Base-by-base conservation (phyloP, 2,113 vertebrate species). In the Nesogale talazaci region DNA sequence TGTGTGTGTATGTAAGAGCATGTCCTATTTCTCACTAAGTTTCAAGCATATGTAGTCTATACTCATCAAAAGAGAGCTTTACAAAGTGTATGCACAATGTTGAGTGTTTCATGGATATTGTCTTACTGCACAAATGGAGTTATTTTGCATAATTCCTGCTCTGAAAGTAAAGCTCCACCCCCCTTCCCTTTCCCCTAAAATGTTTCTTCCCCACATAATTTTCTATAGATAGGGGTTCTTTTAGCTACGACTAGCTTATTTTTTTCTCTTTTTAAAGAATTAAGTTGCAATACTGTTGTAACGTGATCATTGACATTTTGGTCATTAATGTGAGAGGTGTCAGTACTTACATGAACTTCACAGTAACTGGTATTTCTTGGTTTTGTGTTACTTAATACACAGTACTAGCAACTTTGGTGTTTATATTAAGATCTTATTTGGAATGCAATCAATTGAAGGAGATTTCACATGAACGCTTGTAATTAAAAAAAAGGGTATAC, bases 381-480 rank as follows among this genome's bases (percentile, higher is more conserved):
- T 92, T 96, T 97, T 97, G 42, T 94, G 94, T 90, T 97, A 89
- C 85, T 76, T 91, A 79, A 96, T 97, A 97, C 97, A 74, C 57
- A 87, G 86, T 98, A 94, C 97, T 97, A 97, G 98, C 98, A 98
- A 98, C 98, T 98, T 98, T 98, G 98, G 98, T 98, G 77, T 99
- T 99, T 99, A 98, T 98, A 99, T 98, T 98, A 98, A 99, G 96
- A 98, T 98, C 98, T 98, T 98, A 97, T 98, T 97, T 98, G 98
- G 97, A 98, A 97, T 98, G 97, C 98, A 98, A 98, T 97, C 98
- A 97, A 98, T 98, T 98, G 97, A 98, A 98, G 97, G 97, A 97
- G 97, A 96, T 97, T 98, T 90, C 97, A 98, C 96, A 98, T 97
- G 97, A 98, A 98, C 97, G 98, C 96, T 96, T 98, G 98, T 98